Conservation (phyloP, 2,888 invertebrate genomes). For the Euzophera pinguis region DNA sequence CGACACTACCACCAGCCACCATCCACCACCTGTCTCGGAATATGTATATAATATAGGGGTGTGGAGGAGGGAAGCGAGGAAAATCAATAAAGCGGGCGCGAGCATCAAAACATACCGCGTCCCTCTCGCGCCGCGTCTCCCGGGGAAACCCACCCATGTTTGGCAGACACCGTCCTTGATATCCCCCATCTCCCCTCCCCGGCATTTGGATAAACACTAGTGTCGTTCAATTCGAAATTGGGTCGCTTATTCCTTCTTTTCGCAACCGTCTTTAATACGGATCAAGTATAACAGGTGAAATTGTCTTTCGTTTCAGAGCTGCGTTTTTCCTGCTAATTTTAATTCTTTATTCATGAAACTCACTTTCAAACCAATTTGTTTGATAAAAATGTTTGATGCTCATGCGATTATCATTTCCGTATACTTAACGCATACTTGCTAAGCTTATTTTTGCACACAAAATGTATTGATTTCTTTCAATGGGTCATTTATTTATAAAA, state of each 20-base stretch:
- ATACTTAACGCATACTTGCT: too few relatives aligned
- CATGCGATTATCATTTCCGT: too few relatives aligned
- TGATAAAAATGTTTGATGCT: too few relatives aligned
- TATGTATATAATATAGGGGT: conserved; percentile 68
- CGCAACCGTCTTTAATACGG: neutral
- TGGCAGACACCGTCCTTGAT: conserved; percentile 80
- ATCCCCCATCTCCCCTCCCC: conserved; percentile 68
- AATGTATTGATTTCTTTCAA: too few relatives aligned
- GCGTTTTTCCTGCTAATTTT: too few relatives aligned
- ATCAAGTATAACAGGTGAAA: neutral
- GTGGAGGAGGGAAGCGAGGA: conserved; percentile 53
- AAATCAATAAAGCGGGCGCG: conserved; percentile 77
- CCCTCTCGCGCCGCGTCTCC: conserved; percentile 52
- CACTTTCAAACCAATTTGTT: too few relatives aligned
- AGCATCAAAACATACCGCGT: conserved; percentile 74
- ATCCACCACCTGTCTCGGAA: conserved; percentile 53
- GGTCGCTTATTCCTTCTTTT: conserved; percentile 55
- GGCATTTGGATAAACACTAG: conserved; percentile 74
- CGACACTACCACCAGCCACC: conserved; percentile 51
- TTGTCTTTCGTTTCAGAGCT: too few relatives aligned
- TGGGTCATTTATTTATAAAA: too few relatives aligned
- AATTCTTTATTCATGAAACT: too few relatives aligned
- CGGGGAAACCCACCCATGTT: conserved; percentile 77
- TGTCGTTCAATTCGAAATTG: conserved; percentile 68
- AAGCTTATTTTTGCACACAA: too few relatives aligned